phyloP scores from a whole-genome alignment of 2,797 vertebrate genomes.

The Choloepus didactylus region DNA sequence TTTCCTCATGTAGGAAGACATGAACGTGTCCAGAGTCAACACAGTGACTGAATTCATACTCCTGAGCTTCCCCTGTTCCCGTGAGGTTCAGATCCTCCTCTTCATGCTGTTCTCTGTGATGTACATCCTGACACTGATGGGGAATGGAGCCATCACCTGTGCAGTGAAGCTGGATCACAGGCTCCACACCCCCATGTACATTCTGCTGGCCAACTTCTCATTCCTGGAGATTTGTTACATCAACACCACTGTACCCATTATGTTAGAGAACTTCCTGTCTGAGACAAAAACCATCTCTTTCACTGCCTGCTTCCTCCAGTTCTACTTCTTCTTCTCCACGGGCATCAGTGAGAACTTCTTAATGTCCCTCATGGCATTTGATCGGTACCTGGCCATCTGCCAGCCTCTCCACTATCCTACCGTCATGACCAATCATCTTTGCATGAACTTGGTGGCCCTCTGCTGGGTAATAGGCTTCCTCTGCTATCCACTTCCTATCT shows the following conservation, averaged over 20 bases:
- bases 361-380: slow-evolving; percentile 71
- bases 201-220: slow-evolving; percentile 60
- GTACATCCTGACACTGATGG: slow-evolving; percentile 64
- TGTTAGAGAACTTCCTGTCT: slow-evolving; percentile 64
- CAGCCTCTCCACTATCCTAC: slow-evolving; percentile 56
- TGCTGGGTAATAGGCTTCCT: slow-evolving; percentile 69
- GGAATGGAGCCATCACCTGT: slow-evolving; percentile 54
- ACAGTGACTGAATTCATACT: slow-evolving; percentile 65
- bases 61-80: slow-evolving; percentile 60
- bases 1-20: neutral
- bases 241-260: slow-evolving; percentile 64
- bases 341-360: slow-evolving; percentile 60
- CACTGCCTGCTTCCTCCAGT: slow-evolving; percentile 68
- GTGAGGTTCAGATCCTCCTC: slow-evolving; percentile 16
- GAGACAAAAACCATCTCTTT: slow-evolving; percentile 71
- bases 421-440: slow-evolving; percentile 32
- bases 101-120: slow-evolving; percentile 15
- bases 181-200: slow-evolving; percentile 69
- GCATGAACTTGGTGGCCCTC: slow-evolving; percentile 39
- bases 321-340: slow-evolving; percentile 71
- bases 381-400: slow-evolving; percentile 66
- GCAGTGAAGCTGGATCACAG: slow-evolving; percentile 61
- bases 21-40: slow-evolving; percentile 46
- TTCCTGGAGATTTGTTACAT: neutral
- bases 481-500: slow-evolving; percentile 53